Percentiles rank a stretch among this genome's conserved stretches.
These are phyloP conservation scores for Hetaerina titia DNA, from an alignment of 2,888 invertebrate genomes.

Conservation along the genomic window DNA sequence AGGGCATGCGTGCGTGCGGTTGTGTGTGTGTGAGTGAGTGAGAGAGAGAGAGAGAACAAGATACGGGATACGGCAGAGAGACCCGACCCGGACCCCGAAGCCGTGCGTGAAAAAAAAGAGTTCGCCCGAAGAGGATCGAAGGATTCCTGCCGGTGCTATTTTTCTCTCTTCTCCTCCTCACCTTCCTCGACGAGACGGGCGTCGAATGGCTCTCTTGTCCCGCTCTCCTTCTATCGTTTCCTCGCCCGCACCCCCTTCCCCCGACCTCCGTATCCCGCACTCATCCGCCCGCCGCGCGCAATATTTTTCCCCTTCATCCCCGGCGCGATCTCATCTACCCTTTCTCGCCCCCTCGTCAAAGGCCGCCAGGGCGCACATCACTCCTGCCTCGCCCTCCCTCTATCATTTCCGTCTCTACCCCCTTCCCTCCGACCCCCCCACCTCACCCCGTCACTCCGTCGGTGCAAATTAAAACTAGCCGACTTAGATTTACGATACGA, in stretches of 20 bases:
- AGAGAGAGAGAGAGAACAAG: too few species aligned
- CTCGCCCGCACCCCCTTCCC: not conserved
- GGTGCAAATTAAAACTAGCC: conserved; percentile 35
- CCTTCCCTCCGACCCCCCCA: not conserved
- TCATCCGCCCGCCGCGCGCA: not conserved
- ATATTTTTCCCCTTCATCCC: not conserved
- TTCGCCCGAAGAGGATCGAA: too few species aligned
- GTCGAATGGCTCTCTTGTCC: too few species aligned
- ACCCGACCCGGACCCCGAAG: too few species aligned
- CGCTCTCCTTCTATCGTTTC: not conserved
- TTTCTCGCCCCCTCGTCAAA: conserved; percentile 2
- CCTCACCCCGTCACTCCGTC: not conserved
- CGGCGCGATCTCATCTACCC: not conserved
- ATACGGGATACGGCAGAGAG: too few species aligned
- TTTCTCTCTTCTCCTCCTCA: too few species aligned
- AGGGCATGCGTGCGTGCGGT: too few species aligned
- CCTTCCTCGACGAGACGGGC: too few species aligned
- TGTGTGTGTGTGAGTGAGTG: too few species aligned
- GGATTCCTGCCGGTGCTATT: too few species aligned
- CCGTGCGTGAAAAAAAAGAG: too few species aligned
- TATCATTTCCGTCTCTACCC: not conserved
- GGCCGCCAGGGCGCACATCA: not conserved
- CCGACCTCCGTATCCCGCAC: not conserved
- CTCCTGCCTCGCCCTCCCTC: not conserved
- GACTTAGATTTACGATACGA: conserved; percentile 35